phyloP scores from a whole-genome alignment of 2,797 vertebrate genomes.

The Microctenopoma steveboyesi region DNA sequence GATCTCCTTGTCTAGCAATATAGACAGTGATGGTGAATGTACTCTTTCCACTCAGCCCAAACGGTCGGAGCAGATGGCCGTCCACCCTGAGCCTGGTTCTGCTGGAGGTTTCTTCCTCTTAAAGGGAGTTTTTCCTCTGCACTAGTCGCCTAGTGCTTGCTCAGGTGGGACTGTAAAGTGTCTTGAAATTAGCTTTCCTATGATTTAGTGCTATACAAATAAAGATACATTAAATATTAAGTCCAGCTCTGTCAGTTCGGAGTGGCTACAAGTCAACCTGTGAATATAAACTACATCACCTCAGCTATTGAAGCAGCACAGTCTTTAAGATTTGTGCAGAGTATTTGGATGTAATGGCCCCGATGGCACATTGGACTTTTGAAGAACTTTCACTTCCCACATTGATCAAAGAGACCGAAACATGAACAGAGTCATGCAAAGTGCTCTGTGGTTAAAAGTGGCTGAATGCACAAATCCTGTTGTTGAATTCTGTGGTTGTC shows the following conservation, averaged over 20 bases:
- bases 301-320: background rate
- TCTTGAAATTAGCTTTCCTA: no score
- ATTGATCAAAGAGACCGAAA: constrained; percentile 2
- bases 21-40: background rate
- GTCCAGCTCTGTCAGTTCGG: background rate
- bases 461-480: background rate
- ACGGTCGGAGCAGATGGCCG: no score
- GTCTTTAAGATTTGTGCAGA: constrained; percentile 3
- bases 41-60: no score
- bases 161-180: no score
- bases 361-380: constrained; percentile 10
- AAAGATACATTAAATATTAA: no score
- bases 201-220: no score
- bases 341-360: background rate
- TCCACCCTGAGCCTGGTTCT: no score
- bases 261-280: background rate
- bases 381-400: constrained; percentile 32
- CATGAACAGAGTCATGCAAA: constrained; percentile 2
- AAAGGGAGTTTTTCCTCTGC: no score
- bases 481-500: background rate
- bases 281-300: background rate
- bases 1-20: constrained; percentile 65
- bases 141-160: no score
- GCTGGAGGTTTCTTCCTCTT: no score
- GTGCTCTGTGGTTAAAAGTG: background rate